A percentile compares a stretch with the other conserved stretches of the same genome.
phyloP scores from a whole-genome alignment of 1,140 invertebrate species.

The Leptestheria dahalacensis region DNA sequence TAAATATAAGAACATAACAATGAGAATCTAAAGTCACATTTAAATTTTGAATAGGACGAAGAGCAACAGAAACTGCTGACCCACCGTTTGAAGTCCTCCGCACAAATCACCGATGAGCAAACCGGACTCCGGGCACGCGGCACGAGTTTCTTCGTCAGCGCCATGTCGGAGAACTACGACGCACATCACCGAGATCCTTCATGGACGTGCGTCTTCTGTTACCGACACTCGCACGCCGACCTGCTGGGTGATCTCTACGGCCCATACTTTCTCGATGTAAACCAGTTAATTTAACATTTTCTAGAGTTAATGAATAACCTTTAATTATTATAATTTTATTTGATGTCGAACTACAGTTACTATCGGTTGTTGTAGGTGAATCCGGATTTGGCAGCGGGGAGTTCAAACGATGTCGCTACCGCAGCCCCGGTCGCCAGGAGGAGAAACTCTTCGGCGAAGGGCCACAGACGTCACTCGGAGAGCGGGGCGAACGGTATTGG shows the following conservation, averaged over 20 bases:
- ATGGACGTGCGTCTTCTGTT: conserved; percentile 86
- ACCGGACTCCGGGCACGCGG: background rate
- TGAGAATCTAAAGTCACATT: too few relatives aligned
- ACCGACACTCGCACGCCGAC: conserved; percentile 57
- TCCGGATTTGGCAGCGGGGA: too few relatives aligned
- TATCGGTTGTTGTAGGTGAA: too few relatives aligned
- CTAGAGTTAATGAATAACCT: background rate
- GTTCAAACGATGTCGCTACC: too few relatives aligned
- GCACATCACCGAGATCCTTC: conserved; percentile 58
- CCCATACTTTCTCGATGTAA: conserved; percentile 46
- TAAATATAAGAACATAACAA: background rate
- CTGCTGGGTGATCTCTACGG: conserved; percentile 81
- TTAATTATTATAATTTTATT: background rate
- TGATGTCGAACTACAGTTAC: background rate
- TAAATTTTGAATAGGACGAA: background rate
- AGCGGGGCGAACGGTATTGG: too few relatives aligned
- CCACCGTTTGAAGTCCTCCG: background rate
- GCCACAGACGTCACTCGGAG: too few relatives aligned
- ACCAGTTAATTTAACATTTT: background rate
- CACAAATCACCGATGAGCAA: background rate
- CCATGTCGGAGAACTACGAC: conserved; percentile 63
- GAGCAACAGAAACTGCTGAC: background rate
- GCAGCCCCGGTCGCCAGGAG: too few relatives aligned
- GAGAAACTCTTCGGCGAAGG: too few relatives aligned
- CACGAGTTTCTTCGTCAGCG: conserved; percentile 47